Evolutionary conservation across 1,140 invertebrate species (phyloP).

Genomic region (Pseudomyrmex cubaensis): DNA sequence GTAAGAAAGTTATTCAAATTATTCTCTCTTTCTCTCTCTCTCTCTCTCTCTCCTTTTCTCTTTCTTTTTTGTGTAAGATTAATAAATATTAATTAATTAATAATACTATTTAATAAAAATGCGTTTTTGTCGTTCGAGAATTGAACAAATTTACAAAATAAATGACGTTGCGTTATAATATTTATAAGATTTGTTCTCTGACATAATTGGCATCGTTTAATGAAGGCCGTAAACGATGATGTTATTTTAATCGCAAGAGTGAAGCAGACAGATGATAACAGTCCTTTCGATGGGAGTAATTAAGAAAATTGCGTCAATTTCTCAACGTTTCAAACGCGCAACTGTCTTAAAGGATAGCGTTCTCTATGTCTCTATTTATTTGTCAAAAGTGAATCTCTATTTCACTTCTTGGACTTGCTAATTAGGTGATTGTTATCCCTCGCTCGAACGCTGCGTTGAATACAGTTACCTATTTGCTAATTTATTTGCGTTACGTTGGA

Average conservation of each 20-base stretch:
- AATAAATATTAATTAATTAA: not conserved
- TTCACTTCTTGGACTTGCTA: constrained; percentile 39
- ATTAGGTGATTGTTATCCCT: constrained; percentile 54
- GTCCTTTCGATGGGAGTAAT: constrained; percentile 56
- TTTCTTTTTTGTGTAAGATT: constrained; percentile 20
- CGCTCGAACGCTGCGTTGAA: constrained; percentile 31
- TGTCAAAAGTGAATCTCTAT: constrained; percentile 47
- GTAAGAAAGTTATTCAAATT: constrained; percentile 51
- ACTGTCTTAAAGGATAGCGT: constrained; percentile 30
- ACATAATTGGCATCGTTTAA: constrained; percentile 55
- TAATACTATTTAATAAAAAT: constrained; percentile 45
- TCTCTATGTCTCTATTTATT: constrained; percentile 47
- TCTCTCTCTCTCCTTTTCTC: too few relatives aligned
- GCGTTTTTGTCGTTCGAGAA: constrained; percentile 31
- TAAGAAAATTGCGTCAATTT: constrained; percentile 60
- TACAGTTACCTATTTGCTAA: constrained; percentile 39
- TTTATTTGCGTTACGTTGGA: constrained; percentile 39
- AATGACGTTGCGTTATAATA: constrained; percentile 29
- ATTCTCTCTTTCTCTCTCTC: constrained; percentile 11
- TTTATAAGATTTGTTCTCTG: constrained; percentile 31
- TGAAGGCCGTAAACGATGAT: constrained; percentile 47
- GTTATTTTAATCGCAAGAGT: constrained; percentile 56
- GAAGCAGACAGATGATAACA: constrained; percentile 40
- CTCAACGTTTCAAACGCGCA: constrained; percentile 48
- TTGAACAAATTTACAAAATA: constrained; percentile 42